Evolutionary conservation across 2,113 vertebrate species (phyloP).

Genomic region (Thinocorus orbignyianus): DNA sequence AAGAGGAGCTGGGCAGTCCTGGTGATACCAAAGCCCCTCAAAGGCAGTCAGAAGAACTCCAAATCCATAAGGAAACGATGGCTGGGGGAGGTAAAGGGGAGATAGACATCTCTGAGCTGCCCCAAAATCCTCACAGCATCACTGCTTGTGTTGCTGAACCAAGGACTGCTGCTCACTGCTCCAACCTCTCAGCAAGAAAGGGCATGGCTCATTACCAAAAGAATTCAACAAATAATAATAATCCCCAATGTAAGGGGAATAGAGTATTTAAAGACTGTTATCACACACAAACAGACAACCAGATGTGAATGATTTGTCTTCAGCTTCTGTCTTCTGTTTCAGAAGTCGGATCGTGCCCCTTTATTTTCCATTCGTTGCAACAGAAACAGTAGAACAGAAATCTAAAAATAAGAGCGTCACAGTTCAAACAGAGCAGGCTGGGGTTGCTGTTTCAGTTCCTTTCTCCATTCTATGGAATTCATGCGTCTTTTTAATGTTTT

Average conservation of each 20-base stretch:
- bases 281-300: rapidly evolving
- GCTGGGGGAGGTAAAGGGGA: background rate
- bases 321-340: background rate
- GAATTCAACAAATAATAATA: background rate
- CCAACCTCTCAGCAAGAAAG: background rate
- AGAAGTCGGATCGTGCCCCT: background rate
- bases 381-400: background rate
- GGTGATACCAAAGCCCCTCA: background rate
- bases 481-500: background rate
- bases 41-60: no score
- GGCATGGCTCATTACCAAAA: background rate
- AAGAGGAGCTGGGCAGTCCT: rapidly evolving
- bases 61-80: background rate
- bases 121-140: background rate
- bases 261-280: background rate
- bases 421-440: background rate
- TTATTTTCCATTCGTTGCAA: background rate
- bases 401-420: background rate
- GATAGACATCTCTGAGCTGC: rapidly evolving
- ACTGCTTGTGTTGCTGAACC: rapidly evolving
- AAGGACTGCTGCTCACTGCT: rapidly evolving
- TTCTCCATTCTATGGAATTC: background rate
- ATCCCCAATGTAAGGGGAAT: rapidly evolving
- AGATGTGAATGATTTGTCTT: background rate
- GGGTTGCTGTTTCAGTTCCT: background rate